Conservation (phyloP, 2,888 invertebrate species). For the Xanthia icteritia region DNA sequence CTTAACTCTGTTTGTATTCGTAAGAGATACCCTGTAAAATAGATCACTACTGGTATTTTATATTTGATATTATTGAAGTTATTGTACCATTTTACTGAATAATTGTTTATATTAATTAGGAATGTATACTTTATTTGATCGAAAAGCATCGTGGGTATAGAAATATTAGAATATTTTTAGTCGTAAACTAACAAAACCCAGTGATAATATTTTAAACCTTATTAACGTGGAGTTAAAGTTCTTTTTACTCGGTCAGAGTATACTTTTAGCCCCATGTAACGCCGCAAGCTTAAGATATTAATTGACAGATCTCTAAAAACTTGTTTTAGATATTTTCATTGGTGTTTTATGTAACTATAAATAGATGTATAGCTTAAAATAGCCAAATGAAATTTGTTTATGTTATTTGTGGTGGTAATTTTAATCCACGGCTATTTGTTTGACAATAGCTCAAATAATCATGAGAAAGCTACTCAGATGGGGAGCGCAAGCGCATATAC, state of each 20-base stretch:
- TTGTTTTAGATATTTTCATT: slow-evolving; percentile 28
- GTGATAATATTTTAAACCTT: slow-evolving; percentile 24
- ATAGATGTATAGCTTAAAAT: slow-evolving; percentile 12
- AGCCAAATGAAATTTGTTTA: slow-evolving; percentile 30
- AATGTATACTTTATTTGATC: slow-evolving; percentile 3
- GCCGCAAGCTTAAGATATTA: slow-evolving; percentile 35
- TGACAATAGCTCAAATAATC: neutral
- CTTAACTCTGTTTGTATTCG: slow-evolving; percentile 16
- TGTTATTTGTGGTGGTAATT: slow-evolving; percentile 28
- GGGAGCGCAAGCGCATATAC: neutral
- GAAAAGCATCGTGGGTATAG: neutral
- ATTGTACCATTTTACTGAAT: neutral
- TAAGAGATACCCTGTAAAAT: slow-evolving; percentile 22
- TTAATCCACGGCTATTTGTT: slow-evolving; percentile 25
- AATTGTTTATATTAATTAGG: slow-evolving; percentile 8
- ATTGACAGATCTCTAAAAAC: slow-evolving; percentile 52
- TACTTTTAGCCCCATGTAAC: slow-evolving; percentile 10
- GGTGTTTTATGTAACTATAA: slow-evolving; percentile 26
- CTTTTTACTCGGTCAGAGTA: slow-evolving; percentile 10
- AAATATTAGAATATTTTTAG: slow-evolving; percentile 2
- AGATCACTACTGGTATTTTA: slow-evolving; percentile 8
- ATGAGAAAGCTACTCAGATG: neutral
- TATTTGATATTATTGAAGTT: slow-evolving; percentile 31
- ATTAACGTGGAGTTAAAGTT: slow-evolving; percentile 11
- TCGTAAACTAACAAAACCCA: neutral